Evolutionary conservation across 2,113 vertebrate species (phyloP), one percentile per base, ranked within the genome.

Genomic region (Nothoprocta perdicaria): DNA sequence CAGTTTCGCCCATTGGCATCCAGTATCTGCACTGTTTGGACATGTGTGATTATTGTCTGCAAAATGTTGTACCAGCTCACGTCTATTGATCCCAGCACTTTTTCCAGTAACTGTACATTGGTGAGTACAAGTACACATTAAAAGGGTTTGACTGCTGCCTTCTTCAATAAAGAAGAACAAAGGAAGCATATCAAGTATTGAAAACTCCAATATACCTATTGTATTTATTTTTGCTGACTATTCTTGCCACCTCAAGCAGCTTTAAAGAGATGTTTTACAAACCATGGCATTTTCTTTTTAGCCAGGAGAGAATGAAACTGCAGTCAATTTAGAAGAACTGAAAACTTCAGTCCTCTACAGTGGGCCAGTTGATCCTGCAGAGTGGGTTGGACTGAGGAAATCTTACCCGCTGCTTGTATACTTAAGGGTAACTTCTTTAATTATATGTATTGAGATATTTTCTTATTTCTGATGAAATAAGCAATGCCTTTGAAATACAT

Each of bases 41-140:
- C 98, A 0, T 99, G 99, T 90, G 98, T 99, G 95, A 98, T 99
- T 96, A 99, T 99, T 81, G 97, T 99, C 93, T 99, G 99, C 97
- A 99, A 99, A 97, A 99, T 99, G 99, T 98, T 99, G 84, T 99
- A 99, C 97, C 99, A 99, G 97, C 98, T 99, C 60, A 95, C 98
- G 71, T 98, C 98, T 85, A 98, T 99, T 95, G 90, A 99, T 65
- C 98, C 98, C 31, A 53, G 69, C 21, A 81, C 48, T 23, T 98
- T 98, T 97, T 98, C 98, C 93, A 97, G 96, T 77, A 98, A 97
- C 94, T 99, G 99, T 97, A 89, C 96, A 24, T 92, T 97, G 98
- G 99, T 99, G 95, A 98, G 98, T 97, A 96, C 40, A 81, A 90
- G 48, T 50, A n/a, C 14, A 12, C 50, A 14, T 67, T 74, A 14